Conservation (phyloP, 2,113 vertebrate genomes). For the Bufo gargarizans region DNA sequence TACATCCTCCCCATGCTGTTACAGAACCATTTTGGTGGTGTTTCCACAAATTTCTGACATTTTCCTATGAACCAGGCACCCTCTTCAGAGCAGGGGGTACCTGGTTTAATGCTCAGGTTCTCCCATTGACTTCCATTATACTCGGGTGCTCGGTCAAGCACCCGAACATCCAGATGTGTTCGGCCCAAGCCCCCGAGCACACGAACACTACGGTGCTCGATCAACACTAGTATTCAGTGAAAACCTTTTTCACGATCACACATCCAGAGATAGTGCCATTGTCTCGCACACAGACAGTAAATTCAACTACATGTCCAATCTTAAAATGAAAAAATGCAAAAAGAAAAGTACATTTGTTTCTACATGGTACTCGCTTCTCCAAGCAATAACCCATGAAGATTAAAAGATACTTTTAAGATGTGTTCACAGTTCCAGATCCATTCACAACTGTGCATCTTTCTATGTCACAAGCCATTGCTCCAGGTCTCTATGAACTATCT, state of each 20-base stretch:
- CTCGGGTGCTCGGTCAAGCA: too few relatives aligned
- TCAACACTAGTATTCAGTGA: too few relatives aligned
- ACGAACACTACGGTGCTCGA: too few relatives aligned
- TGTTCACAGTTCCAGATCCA: constrained; percentile 8
- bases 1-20: too few relatives aligned
- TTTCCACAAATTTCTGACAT: too few relatives aligned
- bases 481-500: constrained; percentile 38
- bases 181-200: too few relatives aligned
- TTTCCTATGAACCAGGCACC: too few relatives aligned
- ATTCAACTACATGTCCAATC: background rate
- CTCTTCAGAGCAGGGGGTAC: too few relatives aligned
- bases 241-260: background rate
- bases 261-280: background rate
- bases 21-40: too few relatives aligned
- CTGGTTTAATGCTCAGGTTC: too few relatives aligned
- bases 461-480: constrained; percentile 26
- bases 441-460: constrained; percentile 26
- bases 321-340: background rate
- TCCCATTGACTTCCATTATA: too few relatives aligned
- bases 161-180: too few relatives aligned
- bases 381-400: constrained; percentile 32
- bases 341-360: background rate
- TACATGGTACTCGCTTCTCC: background rate
- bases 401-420: constrained; percentile 48
- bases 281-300: background rate